Evolutionary conservation across 35 echinoderm and acorn worm genomes (phyloP).

Genomic region (Lytechinus pictus): DNA sequence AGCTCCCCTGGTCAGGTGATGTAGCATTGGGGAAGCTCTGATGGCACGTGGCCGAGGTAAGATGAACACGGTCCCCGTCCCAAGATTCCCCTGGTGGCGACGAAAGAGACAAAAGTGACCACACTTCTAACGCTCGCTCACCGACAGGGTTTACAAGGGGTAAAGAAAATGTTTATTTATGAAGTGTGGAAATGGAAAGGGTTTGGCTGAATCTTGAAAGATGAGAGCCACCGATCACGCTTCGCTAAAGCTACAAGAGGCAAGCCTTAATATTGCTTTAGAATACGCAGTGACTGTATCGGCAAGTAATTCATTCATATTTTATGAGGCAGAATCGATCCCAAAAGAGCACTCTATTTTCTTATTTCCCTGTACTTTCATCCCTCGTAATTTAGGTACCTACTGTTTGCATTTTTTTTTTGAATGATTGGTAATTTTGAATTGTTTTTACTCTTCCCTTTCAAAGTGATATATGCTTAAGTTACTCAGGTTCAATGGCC

Average conservation of each 20-base stretch:
- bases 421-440: background rate
- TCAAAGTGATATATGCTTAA: background rate
- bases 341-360: background rate
- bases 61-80: background rate
- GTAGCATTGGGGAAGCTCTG: background rate
- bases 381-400: background rate
- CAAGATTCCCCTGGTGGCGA: background rate
- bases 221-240: background rate
- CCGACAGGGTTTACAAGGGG: background rate
- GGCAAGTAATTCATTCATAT: conserved; percentile 13
- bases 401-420: background rate
- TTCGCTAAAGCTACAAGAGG: background rate
- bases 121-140: background rate
- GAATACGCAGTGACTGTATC: background rate
- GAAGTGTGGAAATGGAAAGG: background rate
- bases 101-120: background rate
- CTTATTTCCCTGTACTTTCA: background rate
- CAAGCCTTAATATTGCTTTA: background rate
- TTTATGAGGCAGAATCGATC: background rate
- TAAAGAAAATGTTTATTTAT: conserved; percentile 16
- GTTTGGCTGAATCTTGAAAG: background rate
- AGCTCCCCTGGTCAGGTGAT: background rate
- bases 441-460: background rate
- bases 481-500: background rate
- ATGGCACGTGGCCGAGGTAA: background rate